Evolutionary conservation across 64 coral and sea anemone species (phyloP), one percentile per base, ranked within the genome.

Genomic region (Orbicella faveolata): DNA sequence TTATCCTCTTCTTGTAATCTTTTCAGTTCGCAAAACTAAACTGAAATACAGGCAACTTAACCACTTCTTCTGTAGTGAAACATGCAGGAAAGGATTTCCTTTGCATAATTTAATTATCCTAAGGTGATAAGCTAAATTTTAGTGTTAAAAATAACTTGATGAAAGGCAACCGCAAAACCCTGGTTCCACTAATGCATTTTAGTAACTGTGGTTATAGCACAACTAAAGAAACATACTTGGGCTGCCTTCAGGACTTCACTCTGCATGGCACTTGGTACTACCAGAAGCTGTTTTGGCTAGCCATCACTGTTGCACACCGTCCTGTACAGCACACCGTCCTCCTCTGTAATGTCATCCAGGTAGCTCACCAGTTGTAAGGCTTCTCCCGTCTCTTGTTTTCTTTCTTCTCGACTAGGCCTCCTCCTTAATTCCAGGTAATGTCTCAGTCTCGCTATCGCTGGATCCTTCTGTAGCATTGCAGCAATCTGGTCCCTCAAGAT

Each of bases 401-500:
- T 1, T 78, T 78, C 76, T 78, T 21, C 44, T 78, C 39, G 20
- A 3, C 4, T 1, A 11, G 75, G 75, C 41, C 53, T 25, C 23
- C 23, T 78, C 44, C 17, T 8, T 2, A 76, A 35, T 1, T 55
- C 44, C 48, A 61, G 53, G 81, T 86, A 92, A 64, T 92, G 61
- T 11, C 4, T 65, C 36, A 92, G n/a, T 16, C 81, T 73, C 9
- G 18, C 73, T 44, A 86, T 4, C 18, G 20, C 62, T 25, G 78
- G 0, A 41, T 86, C 81, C 34, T 53, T 86, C 53, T 44, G 16
- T 39, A 78, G 90, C 61, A 92, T 62, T 20, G 57, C 25, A 14
- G 44, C 14, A 55, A 92, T 67, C 74, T 86, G 90, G 20, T 92
- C 90, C 19, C 48, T 78, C 16, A 64, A 61, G n/a, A 77, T 64